Base-by-base conservation (phyloP, 30 jellyfish, hydroid and myxozoan species). In the Aurelia sp. region DNA sequence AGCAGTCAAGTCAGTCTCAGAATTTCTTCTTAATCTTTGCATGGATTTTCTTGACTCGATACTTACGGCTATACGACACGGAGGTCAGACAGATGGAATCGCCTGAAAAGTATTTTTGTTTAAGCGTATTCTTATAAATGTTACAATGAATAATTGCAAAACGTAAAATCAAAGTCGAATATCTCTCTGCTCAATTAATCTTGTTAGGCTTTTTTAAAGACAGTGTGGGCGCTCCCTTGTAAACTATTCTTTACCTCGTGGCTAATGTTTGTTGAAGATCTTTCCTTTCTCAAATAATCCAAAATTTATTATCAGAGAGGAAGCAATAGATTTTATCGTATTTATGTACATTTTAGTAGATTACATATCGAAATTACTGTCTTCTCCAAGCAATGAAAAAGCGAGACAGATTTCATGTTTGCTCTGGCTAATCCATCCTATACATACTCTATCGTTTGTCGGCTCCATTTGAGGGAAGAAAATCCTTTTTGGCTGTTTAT, bases 401-500 rank as follows among this genome's bases (percentile, higher is more conserved):
- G n/a, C 87, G 50, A 44, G 72, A 82, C 82, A 71, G 35, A 50
- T 59, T 51, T 70, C 38, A 41, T 63, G 86, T 57, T 70, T 57
- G 92, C 48, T n/a, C 64, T n/a, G 72, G 72, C 82, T 82, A 82
- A 82, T 82, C 92, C 81, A 18, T 53, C 74, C 47, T 38, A 31
- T 61, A 51, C 72, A 64, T 64, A 62, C 90, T 52, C 21, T 55
- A 53, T 47, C 52, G 17, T 82, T 31, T 72, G 86, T 72, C 93
- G 93, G 88, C 47, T 0, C 81, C 20, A 55, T 55, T 84, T 84
- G 76, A 84, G 16, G 63, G n/a, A 50, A 24, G 24, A 15, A 48
- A 84, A 84, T 84, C 93, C 88, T 72, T 84, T 84, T 84, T 84
- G 93, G 93, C 65, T 84, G 84, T 84, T 84, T 84, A 81, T 72